These are phyloP conservation scores for Solenodon paradoxus DNA, from an alignment of 2,113 vertebrate species.

Conservation along the genomic window DNA sequence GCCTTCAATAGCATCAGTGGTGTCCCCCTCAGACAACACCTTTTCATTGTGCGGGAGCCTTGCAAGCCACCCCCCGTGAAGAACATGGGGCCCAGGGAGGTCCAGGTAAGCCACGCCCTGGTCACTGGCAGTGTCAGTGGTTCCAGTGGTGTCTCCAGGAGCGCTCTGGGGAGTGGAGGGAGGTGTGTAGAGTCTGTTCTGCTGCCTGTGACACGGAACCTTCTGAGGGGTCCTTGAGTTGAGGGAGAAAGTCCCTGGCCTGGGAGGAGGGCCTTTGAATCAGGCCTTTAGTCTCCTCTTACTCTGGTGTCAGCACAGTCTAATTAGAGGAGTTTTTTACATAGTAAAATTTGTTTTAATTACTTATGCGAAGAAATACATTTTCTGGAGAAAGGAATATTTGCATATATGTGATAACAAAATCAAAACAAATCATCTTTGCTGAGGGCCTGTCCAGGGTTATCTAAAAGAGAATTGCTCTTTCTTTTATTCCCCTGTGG, in stretches of 20 bases:
- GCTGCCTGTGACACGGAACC: neutral
- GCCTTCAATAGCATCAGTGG: slow-evolving; percentile 86
- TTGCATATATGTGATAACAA: neutral
- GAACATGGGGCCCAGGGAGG: slow-evolving; percentile 85
- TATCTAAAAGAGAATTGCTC: neutral
- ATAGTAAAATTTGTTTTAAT: too few species aligned
- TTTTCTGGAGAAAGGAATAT: neutral
- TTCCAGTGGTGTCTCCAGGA: too few species aligned
- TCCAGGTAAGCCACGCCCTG: slow-evolving; percentile 88
- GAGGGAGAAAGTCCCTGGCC: neutral
- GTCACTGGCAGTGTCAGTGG: too few species aligned
- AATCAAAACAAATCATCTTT: neutral
- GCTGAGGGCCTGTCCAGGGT: accelerated
- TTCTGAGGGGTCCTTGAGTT: neutral
- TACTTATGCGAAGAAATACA: neutral
- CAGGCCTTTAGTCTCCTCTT: neutral
- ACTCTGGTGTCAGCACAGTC: neutral
- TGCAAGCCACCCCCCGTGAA: slow-evolving; percentile 88
- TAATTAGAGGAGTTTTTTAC: neutral
- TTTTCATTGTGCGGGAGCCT: slow-evolving; percentile 83
- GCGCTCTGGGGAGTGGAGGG: neutral
- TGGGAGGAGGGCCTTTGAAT: neutral
- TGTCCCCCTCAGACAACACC: slow-evolving; percentile 77
- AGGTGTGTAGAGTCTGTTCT: neutral
- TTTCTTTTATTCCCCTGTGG: neutral